These are phyloP conservation scores for Laticauda colubrina DNA, from an alignment of 2,113 vertebrate genomes.

Conservation along the genomic window DNA sequence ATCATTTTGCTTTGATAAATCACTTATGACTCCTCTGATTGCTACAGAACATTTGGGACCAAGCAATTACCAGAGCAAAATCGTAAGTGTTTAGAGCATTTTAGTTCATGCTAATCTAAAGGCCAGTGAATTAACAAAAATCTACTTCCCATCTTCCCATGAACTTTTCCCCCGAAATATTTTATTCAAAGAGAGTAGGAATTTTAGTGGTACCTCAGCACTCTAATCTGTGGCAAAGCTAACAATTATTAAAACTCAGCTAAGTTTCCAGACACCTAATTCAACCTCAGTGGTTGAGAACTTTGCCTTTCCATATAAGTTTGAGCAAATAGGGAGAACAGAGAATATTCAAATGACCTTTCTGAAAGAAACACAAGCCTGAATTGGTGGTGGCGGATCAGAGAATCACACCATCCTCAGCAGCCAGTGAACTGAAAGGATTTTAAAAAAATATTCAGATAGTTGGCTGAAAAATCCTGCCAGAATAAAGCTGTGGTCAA, in stretches of 20 bases:
- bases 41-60: neutral
- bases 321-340: conserved; percentile 69
- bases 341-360: conserved; percentile 79
- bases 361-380: conserved; percentile 64
- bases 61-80: neutral
- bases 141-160: neutral
- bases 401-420: conserved; percentile 84
- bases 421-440: conserved; percentile 74
- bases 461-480: conserved; percentile 44
- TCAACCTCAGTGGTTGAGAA: conserved; percentile 57
- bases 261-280: conserved; percentile 45
- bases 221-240: neutral
- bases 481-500: conserved; percentile 63
- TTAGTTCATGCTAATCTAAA: neutral
- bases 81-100: neutral
- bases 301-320: conserved; percentile 65
- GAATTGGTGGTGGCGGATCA: conserved; percentile 72
- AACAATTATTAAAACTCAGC: conserved; percentile 49
- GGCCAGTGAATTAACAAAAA: neutral
- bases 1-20: neutral
- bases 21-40: neutral
- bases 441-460: conserved; percentile 40
- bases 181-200: neutral
- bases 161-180: neutral
- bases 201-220: neutral